phyloP scores from a whole-genome alignment of 2,888 invertebrate genomes.

The Meghimatium bilineatum region DNA sequence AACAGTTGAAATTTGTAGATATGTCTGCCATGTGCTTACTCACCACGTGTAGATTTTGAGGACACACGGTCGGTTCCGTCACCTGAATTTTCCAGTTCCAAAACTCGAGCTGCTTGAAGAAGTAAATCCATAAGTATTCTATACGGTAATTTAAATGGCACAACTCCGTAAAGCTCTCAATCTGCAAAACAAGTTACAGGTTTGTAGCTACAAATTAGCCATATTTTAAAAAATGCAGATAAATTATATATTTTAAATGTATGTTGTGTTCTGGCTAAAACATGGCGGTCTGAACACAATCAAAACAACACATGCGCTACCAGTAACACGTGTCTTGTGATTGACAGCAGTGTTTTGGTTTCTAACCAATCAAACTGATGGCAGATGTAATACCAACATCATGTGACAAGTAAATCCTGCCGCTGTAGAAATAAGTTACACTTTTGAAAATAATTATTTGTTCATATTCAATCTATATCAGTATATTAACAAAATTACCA shows the following conservation, averaged over 20 bases:
- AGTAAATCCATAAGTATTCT: conserved; percentile 41
- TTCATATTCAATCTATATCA: too few species aligned
- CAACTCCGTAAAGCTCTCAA: neutral
- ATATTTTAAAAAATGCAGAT: neutral
- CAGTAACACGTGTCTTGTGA: conserved; percentile 48
- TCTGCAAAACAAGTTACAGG: neutral
- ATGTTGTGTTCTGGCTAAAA: conserved; percentile 23
- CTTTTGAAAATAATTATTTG: neutral
- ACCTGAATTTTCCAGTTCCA: conserved; percentile 42
- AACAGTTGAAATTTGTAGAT: neutral
- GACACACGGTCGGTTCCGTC: conserved; percentile 29
- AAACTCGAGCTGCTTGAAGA: conserved; percentile 47
- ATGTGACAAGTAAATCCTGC: conserved; percentile 3
- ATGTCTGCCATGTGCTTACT: conserved; percentile 25
- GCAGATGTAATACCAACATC: neutral
- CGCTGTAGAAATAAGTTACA: conserved; percentile 27
- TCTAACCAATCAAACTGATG: conserved; percentile 30
- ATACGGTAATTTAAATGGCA: neutral
- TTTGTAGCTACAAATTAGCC: neutral
- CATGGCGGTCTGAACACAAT: conserved; percentile 48
- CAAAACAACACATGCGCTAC: conserved; percentile 48
- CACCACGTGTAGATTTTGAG: conserved; percentile 46
- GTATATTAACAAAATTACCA: neutral
- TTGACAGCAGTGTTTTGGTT: conserved; percentile 45
- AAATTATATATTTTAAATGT: neutral